Percentiles rank a stretch among this genome's conserved stretches.
These are phyloP conservation scores for Hylaeus anthracinus DNA, from an alignment of 1,140 invertebrate species.

Conservation along the genomic window DNA sequence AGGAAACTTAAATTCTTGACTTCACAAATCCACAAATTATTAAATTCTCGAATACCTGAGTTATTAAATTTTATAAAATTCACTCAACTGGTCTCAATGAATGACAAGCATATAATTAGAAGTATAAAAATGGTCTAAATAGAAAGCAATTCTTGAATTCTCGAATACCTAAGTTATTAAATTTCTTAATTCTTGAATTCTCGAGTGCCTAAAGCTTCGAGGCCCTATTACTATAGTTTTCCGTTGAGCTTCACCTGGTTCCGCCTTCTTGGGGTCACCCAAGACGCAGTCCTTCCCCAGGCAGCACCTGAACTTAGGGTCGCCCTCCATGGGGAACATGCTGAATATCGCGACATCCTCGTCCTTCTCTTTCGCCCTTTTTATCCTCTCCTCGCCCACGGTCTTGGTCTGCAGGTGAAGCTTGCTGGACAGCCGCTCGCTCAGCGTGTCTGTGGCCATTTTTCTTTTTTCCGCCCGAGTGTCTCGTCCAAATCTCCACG, in stretches of 20 bases:
- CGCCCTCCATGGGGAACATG: constrained; percentile 87
- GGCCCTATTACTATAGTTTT: too few species aligned
- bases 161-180: too few species aligned
- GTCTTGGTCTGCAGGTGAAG: constrained; percentile 88
- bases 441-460: constrained; percentile 89
- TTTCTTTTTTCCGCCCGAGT: constrained; percentile 45
- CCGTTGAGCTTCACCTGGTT: constrained; percentile 84
- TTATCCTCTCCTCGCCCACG: constrained; percentile 87
- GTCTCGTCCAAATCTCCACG: constrained; percentile 1
- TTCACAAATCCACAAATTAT: too few species aligned
- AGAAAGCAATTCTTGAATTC: too few species aligned
- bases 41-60: too few species aligned
- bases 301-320: constrained; percentile 89
- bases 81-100: too few species aligned
- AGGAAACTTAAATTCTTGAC: too few species aligned
- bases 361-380: constrained; percentile 88
- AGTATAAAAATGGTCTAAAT: too few species aligned
- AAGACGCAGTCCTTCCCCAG: constrained; percentile 87
- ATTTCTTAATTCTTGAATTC: too few species aligned
- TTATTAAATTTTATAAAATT: too few species aligned
- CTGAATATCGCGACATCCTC: constrained; percentile 92
- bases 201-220: too few species aligned
- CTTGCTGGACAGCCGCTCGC: constrained; percentile 87
- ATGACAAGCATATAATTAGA: too few species aligned
- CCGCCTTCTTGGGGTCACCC: constrained; percentile 88